Evolutionary conservation across 1,140 invertebrate genomes (phyloP).

Genomic region (roundworm (Caenorhabditis elegans)): DNA sequence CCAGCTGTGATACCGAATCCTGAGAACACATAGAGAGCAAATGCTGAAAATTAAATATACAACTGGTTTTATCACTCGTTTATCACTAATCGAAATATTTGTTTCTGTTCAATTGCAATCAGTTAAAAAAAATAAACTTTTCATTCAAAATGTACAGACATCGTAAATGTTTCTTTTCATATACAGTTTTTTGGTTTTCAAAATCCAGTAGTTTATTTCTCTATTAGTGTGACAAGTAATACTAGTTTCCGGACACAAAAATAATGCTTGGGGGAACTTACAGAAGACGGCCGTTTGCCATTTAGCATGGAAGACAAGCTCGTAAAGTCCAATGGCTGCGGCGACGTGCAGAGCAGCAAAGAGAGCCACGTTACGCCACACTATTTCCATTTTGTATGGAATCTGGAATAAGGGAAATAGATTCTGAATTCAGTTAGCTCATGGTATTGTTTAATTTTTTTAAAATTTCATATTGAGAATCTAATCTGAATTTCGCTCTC

Average conservation of each 20-base stretch:
- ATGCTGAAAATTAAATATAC: conserved; percentile 47
- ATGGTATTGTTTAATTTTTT: too few species aligned
- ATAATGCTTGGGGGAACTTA: conserved; percentile 45
- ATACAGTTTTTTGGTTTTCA: too few species aligned
- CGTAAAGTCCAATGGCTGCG: conserved; percentile 81
- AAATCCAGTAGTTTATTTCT: background rate
- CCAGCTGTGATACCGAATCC: conserved; percentile 82
- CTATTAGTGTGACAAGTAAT: background rate
- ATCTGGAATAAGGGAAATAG: conserved; percentile 39
- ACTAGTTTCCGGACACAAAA: background rate
- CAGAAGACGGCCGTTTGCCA: conserved; percentile 66
- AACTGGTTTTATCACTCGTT: background rate
- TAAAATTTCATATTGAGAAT: too few species aligned
- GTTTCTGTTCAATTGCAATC: background rate
- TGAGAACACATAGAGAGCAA: conserved; percentile 52
- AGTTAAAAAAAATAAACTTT: background rate
- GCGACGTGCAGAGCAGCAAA: conserved; percentile 81
- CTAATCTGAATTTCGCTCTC: too few species aligned
- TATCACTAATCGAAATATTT: background rate
- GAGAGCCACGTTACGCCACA: conserved; percentile 88
- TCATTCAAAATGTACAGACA: background rate
- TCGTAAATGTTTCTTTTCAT: background rate
- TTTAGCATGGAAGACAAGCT: conserved; percentile 79
- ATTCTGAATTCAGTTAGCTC: too few species aligned
- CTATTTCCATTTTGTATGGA: conserved; percentile 72